Conservation (phyloP, 2,797 vertebrate genomes). For the Poecilia picta region DNA sequence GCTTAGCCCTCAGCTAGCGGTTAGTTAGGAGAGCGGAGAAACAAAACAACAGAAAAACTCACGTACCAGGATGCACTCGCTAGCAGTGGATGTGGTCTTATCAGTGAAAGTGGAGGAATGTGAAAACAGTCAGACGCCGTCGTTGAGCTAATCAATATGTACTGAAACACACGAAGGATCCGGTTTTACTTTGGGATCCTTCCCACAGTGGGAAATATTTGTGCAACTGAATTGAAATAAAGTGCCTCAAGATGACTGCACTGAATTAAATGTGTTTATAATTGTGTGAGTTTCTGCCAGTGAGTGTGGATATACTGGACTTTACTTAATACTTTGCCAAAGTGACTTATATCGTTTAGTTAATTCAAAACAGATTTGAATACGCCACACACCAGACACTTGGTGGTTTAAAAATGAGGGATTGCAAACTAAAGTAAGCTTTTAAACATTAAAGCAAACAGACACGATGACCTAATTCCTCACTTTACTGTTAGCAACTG, state of each 20-base stretch:
- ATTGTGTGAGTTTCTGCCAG: not conserved
- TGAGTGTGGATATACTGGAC: not conserved
- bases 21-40: conserved; percentile 27
- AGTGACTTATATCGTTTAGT: not conserved
- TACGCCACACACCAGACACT: not conserved
- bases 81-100: conserved; percentile 2
- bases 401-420: not conserved
- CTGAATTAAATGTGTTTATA: not conserved
- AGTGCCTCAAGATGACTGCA: too few relatives aligned
- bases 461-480: not conserved
- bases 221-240: too few relatives aligned
- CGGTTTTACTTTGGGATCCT: conserved; percentile 17
- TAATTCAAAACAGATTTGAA: not conserved
- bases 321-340: not conserved
- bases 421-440: not conserved
- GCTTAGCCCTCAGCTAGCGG: conserved; percentile 41
- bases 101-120: conserved; percentile 4
- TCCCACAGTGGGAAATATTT: not conserved
- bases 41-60: not conserved
- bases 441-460: not conserved
- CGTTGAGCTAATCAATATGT: conserved; percentile 33
- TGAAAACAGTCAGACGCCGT: conserved; percentile 28
- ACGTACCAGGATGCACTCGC: not conserved
- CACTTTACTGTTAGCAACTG: not conserved
- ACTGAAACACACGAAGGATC: conserved; percentile 26